phyloP scores from a whole-genome alignment of 2,888 invertebrate species.

The Keiferia lycopersicella region DNA sequence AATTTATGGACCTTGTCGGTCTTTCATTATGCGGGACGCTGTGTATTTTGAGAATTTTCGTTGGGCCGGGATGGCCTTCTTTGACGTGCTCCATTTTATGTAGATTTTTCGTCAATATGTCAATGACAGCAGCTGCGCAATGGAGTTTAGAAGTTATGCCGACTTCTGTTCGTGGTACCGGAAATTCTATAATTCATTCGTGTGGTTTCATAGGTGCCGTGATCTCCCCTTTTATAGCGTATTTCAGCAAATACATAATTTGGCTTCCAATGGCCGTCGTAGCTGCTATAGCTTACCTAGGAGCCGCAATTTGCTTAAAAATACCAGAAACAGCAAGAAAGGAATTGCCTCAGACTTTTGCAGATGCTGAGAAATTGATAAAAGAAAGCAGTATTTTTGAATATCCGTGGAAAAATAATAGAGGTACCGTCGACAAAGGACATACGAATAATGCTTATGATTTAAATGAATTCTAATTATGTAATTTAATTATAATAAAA shows the following conservation, averaged over 20 bases:
- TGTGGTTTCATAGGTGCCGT: conserved; percentile 56
- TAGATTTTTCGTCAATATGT: conserved; percentile 60
- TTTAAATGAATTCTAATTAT: too few relatives aligned
- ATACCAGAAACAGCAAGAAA: conserved; percentile 64
- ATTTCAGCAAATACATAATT: conserved; percentile 47
- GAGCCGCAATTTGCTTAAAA: conserved; percentile 45
- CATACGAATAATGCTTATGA: too few relatives aligned
- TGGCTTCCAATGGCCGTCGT: conserved; percentile 61
- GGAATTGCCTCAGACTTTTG: conserved; percentile 67
- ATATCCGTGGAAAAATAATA: too few relatives aligned
- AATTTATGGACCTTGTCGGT: conserved; percentile 46
- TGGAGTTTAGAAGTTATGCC: conserved; percentile 65
- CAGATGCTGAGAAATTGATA: conserved; percentile 58
- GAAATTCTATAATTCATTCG: conserved; percentile 55
- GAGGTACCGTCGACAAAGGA: too few relatives aligned
- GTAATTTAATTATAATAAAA: too few relatives aligned
- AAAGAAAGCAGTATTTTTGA: too few relatives aligned
- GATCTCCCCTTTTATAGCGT: conserved; percentile 64
- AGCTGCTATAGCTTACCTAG: conserved; percentile 44
- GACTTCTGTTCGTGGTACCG: conserved; percentile 59
- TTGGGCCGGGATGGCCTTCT: conserved; percentile 51
- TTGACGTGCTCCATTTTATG: conserved; percentile 60
- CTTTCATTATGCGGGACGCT: conserved; percentile 47
- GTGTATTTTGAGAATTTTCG: conserved; percentile 51
- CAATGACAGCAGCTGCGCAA: conserved; percentile 50